Evolutionary conservation across 1,140 invertebrate genomes (phyloP), one percentile per base, ranked within the genome.

Genomic region (Asbolus verrucosus): DNA sequence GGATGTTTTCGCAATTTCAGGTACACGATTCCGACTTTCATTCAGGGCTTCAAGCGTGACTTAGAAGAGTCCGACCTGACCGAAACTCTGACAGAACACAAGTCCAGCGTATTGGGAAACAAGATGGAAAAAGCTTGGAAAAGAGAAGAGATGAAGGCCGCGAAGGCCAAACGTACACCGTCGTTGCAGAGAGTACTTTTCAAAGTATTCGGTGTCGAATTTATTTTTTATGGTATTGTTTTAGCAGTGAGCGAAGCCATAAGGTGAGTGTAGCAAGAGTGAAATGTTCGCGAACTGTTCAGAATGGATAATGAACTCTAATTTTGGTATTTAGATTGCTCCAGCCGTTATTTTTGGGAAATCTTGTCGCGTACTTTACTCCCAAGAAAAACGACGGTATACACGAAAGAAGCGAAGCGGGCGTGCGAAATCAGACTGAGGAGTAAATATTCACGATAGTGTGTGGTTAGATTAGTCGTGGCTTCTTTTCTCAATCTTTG

Each of bases 331-430:
- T 66, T 68, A 94, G 92, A 80, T 85, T 93, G 73, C 85, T 84
- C 38, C 89, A 92, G 75, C 92, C 92, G 6, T 79, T 93, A 66
- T 87, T 90, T 77, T 83, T 94, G 72, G 91, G 90, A 19, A 85
- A 85, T 39, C 76, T 95, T 41, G 86, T 95, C 59, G 84, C 86
- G 50, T 92, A 87, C 82, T 94, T 92, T 81, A 84, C 83, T 21
- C 75, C 84, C 6, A 77, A 79, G 13, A 79, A 81, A 68, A 79
- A 41, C 59, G 77, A 31, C 46, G 88, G 88, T 1, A 88, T 11
- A 3, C n/a, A 88, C 74, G 79, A 88, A 19, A 91, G 88, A 79
- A 89, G 88, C 3, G 78, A 67, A 41, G 69, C 50, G 18, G 61
- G n/a, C 11, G 9, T 21, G 27, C 46, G 27, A 54, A 54, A 54